Conservation (phyloP, 1,140 invertebrate species). For the Macrosteles quadrilineatus region DNA sequence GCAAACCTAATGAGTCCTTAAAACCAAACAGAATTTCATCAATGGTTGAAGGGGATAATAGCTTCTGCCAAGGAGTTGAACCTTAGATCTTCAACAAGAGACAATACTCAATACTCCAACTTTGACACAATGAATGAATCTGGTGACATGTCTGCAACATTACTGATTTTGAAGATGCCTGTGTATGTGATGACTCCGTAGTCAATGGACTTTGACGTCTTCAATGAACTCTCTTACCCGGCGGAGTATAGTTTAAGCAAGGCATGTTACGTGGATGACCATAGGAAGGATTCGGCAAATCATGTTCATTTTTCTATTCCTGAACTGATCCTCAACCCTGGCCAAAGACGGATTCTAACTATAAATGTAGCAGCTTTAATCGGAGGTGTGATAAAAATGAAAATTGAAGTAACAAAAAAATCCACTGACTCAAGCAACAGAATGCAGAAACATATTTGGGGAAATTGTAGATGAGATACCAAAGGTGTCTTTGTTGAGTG, state of each 20-base stretch:
- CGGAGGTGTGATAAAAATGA: background rate
- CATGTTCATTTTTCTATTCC: background rate
- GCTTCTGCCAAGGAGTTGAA: too few relatives aligned
- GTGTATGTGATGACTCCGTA: background rate
- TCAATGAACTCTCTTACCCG: background rate
- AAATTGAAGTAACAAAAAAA: background rate
- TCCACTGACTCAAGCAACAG: background rate
- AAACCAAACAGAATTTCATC: too few relatives aligned
- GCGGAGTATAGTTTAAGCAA: background rate
- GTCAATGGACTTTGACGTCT: slow-evolving; percentile 21
- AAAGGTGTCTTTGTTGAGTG: background rate
- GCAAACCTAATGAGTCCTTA: too few relatives aligned
- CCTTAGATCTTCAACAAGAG: too few relatives aligned
- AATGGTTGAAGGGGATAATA: too few relatives aligned
- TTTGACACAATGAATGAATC: too few relatives aligned
- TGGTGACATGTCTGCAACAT: too few relatives aligned
- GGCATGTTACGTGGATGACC: slow-evolving; percentile 8
- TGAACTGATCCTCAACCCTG: background rate
- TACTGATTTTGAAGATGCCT: background rate
- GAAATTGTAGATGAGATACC: background rate
- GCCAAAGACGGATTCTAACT: background rate
- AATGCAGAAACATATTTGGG: background rate
- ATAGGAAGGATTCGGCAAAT: background rate
- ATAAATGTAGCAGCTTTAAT: background rate
- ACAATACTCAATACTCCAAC: too few relatives aligned